A percentile compares a stretch with the other conserved stretches of the same genome.
These are phyloP conservation scores for Xestia ashworthii DNA, from an alignment of 2,888 invertebrate genomes.

Conservation along the genomic window DNA sequence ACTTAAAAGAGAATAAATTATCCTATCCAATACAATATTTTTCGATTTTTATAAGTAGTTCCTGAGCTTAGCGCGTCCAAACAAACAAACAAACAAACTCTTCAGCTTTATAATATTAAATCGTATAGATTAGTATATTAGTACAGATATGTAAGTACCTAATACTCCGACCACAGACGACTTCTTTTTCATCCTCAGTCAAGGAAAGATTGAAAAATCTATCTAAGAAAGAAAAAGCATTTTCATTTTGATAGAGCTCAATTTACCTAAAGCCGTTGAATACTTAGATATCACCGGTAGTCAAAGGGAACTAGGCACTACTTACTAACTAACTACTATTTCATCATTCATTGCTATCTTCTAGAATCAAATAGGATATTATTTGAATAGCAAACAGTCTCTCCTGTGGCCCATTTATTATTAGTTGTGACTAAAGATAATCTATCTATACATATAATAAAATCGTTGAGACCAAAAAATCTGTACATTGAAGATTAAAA, in stretches of 20 bases:
- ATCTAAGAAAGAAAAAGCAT: neutral
- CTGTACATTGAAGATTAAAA: too few species aligned
- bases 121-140: too few species aligned
- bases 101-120: too few species aligned
- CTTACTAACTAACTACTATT: too few species aligned
- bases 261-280: constrained; percentile 5
- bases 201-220: neutral
- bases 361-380: neutral
- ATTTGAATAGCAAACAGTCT: constrained; percentile 15
- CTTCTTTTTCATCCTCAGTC: neutral
- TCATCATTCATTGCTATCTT: constrained; percentile 5
- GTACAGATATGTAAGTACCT: neutral
- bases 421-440: neutral
- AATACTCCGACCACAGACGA: neutral
- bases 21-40: too few species aligned
- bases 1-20: too few species aligned
- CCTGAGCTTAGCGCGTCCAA: too few species aligned
- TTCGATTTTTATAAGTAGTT: too few species aligned
- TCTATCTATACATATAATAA: too few species aligned
- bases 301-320: constrained; percentile 11
- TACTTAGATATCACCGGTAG: neutral
- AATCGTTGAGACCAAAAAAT: too few species aligned
- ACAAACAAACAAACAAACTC: too few species aligned
- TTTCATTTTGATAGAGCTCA: constrained; percentile 15
- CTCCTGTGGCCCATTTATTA: neutral